Evolutionary conservation across 2,888 invertebrate species (phyloP), one percentile per base, ranked within the genome.

Genomic region (Drosophila yooni): DNA sequence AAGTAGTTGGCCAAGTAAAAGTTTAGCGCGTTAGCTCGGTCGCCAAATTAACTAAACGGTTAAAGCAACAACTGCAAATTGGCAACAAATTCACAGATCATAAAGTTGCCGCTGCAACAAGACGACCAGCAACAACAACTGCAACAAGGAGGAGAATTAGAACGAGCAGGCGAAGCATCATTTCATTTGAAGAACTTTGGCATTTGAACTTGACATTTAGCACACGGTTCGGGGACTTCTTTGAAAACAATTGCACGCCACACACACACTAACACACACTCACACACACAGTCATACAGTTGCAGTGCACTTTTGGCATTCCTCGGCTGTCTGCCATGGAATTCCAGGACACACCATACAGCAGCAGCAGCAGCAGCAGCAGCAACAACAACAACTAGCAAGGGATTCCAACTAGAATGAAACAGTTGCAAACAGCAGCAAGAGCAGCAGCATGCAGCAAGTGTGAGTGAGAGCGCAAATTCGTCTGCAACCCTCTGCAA

Each of bases 171-270:
- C 64, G 67, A 68, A 86, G 89, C 89, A 90, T 88, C 89, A 90
- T 86, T 88, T 88, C 79, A 78, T 89, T 84, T 89, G 85, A 85
- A 82, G 85, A 89, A 89, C 91, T 89, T 89, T 89, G 86, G 80
- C 88, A 91, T 91, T 89, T 89, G 88, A 89, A 89, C 88, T 89
- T 89, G 88, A 89, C 88, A 91, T 91, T 89, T 89, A 83, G 80
- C 87, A 88, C 90, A 84, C 84, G 89, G 76, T 79, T 79, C 81
- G 82, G 88, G 74, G 81, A 89, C 89, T 87, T 82, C 83, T 81
- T 88, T 79, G 83, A 81, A 90, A 88, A 90, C 91, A 88, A 90
- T 90, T 90, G 80, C 84, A 80, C 77, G 76, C 52, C 81, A 81
- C 68, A 82, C 53, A 66, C 56, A 58, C 62, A 71, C 7, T 31